Evolutionary conservation across 2,113 vertebrate species (phyloP).

Genomic region (Zootoca vivipara): DNA sequence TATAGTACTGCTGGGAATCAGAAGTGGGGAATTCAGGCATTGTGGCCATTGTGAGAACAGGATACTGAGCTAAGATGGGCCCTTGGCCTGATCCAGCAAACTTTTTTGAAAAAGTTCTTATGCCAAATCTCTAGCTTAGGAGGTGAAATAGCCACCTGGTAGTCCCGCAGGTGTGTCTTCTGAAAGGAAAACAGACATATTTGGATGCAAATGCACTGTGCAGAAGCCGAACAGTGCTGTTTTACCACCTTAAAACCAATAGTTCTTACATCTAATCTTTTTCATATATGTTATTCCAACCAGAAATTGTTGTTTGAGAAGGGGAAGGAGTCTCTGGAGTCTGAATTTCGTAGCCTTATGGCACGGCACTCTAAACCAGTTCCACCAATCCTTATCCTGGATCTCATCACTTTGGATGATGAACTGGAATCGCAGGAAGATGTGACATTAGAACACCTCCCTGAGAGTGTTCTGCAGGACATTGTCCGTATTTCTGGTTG

Average conservation of each 20-base stretch:
- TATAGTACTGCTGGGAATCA: neutral
- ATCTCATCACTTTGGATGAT: constrained; percentile 87
- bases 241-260: neutral
- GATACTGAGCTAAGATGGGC: too few relatives aligned
- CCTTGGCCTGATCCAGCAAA: too few relatives aligned
- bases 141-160: neutral
- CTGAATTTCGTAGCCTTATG: constrained; percentile 91
- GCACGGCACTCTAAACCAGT: constrained; percentile 92
- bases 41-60: too few relatives aligned
- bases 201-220: neutral
- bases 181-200: neutral
- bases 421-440: constrained; percentile 93
- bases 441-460: constrained; percentile 89
- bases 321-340: constrained; percentile 94
- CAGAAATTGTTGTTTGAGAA: constrained; percentile 95
- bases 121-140: neutral
- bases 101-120: neutral
- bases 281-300: neutral
- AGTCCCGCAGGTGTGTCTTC: neutral
- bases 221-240: neutral
- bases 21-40: neutral
- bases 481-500: constrained; percentile 91
- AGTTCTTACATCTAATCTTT: neutral
- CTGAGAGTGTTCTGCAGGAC: constrained; percentile 87
- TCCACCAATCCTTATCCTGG: constrained; percentile 93